phyloP scores from a whole-genome alignment of 2,113 vertebrate genomes.

The Sapayoa aenigma region DNA sequence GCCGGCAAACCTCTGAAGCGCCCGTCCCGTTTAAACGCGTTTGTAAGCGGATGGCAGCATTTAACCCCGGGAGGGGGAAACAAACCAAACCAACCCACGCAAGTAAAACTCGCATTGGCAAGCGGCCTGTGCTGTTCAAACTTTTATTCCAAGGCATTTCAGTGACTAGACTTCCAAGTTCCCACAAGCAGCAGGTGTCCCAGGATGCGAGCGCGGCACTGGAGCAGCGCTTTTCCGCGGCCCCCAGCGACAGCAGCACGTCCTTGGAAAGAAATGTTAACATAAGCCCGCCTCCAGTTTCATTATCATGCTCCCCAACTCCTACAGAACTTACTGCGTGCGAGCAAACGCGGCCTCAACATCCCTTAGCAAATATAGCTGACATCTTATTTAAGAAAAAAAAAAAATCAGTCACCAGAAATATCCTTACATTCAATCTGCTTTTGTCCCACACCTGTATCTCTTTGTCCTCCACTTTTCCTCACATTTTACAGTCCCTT shows the following conservation, averaged over 20 bases:
- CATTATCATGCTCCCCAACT: accelerated
- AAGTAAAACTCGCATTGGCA: neutral
- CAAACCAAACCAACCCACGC: too few relatives aligned
- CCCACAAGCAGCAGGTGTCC: neutral
- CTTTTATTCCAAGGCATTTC: constrained; percentile 59
- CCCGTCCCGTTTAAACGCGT: too few relatives aligned
- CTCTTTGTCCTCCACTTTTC: neutral
- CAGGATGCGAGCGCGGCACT: neutral
- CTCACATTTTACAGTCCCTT: neutral
- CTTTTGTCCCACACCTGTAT: neutral
- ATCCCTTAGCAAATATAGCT: neutral
- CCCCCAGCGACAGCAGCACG: accelerated
- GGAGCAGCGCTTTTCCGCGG: neutral
- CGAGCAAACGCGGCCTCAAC: neutral
- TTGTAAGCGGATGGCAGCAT: too few relatives aligned
- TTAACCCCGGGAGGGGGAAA: too few relatives aligned
- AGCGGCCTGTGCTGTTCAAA: neutral
- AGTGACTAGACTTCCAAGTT: neutral
- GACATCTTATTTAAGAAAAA: neutral
- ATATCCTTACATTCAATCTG: neutral
- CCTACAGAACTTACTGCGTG: neutral
- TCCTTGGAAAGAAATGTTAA: too few relatives aligned
- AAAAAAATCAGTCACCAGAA: neutral
- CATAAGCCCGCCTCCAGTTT: too few relatives aligned
- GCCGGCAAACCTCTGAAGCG: accelerated